Base-by-base conservation (phyloP, 2,113 vertebrate species). In the Mesoclemmys tuberculata region DNA sequence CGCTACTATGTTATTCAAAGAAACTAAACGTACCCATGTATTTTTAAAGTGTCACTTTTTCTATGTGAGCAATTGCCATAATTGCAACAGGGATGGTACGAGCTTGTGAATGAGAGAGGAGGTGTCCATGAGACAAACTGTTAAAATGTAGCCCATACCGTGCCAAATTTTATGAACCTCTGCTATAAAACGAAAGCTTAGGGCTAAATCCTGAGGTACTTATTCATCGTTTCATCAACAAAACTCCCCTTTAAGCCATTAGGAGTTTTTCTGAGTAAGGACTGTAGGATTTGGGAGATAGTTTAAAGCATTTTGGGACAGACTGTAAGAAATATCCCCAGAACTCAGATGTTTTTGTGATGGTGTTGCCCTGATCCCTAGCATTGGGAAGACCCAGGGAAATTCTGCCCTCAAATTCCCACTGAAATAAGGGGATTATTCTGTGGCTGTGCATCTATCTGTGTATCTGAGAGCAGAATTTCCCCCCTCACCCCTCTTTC, bases 401-500 rank as follows among this genome's bases (percentile, higher is more conserved):
- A 83, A 71, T 6, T 11, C 35, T 61, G 8, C 38, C 82, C 54
- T 83, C 14, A 24, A 27, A n/a, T n/a, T n/a, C n/a, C n/a, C n/a
- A n/a, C n/a, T n/a, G n/a, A n/a, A n/a, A n/a, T n/a, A n/a, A n/a
- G n/a, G n/a, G n/a, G n/a, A n/a, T n/a, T n/a, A n/a, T n/a, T n/a
- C n/a, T n/a, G n/a, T n/a, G n/a, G n/a, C n/a, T n/a, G n/a, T n/a
- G n/a, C n/a, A n/a, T n/a, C n/a, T n/a, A 55, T 26, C n/a, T 71
- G 49, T n/a, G 48, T 27, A 80, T 4, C 0, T 2, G 58, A 27
- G 54, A 58, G 31, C 24, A 6, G 35, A 3, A 2, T 1, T 27
- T 8, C 8, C 31, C 58, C 52, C 48, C 48, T 7, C 48, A 49
- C 48, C 48, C 11, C 48, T 11, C 48, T 11, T 49, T 49, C 48